These are phyloP conservation scores for Falcaria lacertinaria DNA, from an alignment of 2,888 invertebrate species.

Conservation along the genomic window DNA sequence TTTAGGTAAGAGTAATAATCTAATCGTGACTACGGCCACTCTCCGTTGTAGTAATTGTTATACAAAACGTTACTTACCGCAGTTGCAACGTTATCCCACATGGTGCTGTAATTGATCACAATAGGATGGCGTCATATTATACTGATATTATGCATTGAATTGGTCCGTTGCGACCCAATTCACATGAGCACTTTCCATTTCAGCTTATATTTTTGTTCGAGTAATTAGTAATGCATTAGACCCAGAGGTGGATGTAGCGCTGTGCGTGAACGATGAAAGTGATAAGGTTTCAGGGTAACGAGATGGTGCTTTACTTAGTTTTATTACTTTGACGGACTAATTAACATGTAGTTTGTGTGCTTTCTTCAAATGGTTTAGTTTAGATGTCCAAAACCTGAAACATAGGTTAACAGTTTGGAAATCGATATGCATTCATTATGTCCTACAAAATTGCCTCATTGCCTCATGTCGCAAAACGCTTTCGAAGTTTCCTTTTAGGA, in stretches of 20 bases:
- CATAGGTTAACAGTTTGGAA: no score
- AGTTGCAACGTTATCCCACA: conserved; percentile 1
- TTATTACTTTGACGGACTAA: conserved; percentile 14
- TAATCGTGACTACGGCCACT: no score
- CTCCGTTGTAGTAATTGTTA: background rate
- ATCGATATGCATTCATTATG: no score
- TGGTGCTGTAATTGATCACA: conserved; percentile 13
- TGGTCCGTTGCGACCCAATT: conserved; percentile 30
- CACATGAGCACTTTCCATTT: conserved; percentile 46
- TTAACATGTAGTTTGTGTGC: conserved; percentile 28
- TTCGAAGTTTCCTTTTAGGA: no score
- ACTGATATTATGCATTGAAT: conserved; percentile 16
- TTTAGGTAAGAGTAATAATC: no score
- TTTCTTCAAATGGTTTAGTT: no score
- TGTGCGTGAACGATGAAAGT: conserved; percentile 35
- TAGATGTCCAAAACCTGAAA: no score
- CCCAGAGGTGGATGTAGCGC: conserved; percentile 26
- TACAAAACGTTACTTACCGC: background rate
- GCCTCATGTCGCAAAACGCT: no score
- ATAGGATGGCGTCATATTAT: conserved; percentile 15
- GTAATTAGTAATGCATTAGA: conserved; percentile 44
- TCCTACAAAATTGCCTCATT: no score
- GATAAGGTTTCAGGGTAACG: conserved; percentile 32
- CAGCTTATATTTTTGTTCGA: conserved; percentile 30
- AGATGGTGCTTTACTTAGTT: conserved; percentile 36